Evolutionary conservation across 2,888 invertebrate species (phyloP).

Genomic region (Parnassius apollo): DNA sequence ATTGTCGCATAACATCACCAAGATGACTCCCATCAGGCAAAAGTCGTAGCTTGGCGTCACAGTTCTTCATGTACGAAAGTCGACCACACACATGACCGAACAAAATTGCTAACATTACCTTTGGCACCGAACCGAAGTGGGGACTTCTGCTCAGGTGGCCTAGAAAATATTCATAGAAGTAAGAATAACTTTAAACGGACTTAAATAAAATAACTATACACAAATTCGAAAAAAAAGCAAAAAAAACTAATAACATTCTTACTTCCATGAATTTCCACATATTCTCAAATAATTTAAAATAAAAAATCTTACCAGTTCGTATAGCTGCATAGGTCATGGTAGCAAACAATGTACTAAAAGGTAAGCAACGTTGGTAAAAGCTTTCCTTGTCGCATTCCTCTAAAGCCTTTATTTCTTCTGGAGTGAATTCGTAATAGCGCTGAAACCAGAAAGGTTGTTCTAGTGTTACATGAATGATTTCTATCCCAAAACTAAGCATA

Average conservation of each 20-base stretch:
- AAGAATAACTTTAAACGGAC: constrained; percentile 38
- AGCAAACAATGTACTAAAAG: constrained; percentile 84
- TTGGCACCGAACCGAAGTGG: constrained; percentile 86
- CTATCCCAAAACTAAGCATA: too few relatives aligned
- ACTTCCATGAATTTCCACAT: constrained; percentile 65
- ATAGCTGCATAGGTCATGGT: constrained; percentile 84
- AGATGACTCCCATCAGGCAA: constrained; percentile 85
- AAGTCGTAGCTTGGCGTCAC: constrained; percentile 87
- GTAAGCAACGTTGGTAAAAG: constrained; percentile 88
- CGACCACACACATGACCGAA: constrained; percentile 89
- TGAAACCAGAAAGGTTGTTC: constrained; percentile 39
- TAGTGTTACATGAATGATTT: too few relatives aligned
- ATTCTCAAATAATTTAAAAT: background rate
- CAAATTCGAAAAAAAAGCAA: background rate
- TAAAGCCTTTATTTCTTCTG: constrained; percentile 86
- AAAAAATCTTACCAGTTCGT: constrained; percentile 76
- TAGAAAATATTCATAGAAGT: constrained; percentile 77
- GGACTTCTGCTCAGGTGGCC: constrained; percentile 78
- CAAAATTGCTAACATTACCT: constrained; percentile 82
- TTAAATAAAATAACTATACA: constrained; percentile 12
- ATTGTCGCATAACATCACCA: constrained; percentile 84
- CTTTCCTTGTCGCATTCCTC: constrained; percentile 90
- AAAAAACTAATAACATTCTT: constrained; percentile 39
- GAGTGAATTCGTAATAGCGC: constrained; percentile 84
- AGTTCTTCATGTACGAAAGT: constrained; percentile 85